Evolutionary conservation across 2,888 invertebrate species (phyloP).

Genomic region (Podotricha telesiphe): DNA sequence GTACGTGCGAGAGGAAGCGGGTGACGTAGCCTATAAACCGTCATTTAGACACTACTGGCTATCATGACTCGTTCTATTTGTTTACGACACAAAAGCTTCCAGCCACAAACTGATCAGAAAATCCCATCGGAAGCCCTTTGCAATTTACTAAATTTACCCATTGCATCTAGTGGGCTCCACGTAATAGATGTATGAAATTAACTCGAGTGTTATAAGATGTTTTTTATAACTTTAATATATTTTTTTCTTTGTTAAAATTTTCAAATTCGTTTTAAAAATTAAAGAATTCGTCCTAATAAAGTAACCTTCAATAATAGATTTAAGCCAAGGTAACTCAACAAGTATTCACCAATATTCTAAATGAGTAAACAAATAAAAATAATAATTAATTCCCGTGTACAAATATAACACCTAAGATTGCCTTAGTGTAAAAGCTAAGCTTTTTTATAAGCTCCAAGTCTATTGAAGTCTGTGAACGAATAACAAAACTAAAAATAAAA

Average conservation of each 20-base stretch:
- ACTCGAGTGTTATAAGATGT: too few species aligned
- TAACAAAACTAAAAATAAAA: neutral
- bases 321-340: too few species aligned
- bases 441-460: neutral
- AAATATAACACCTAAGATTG: neutral
- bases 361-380: too few species aligned
- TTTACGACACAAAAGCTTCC: constrained; percentile 60
- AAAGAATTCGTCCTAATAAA: too few species aligned
- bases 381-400: too few species aligned
- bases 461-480: neutral
- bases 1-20: constrained; percentile 79
- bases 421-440: neutral
- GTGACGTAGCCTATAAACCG: constrained; percentile 74
- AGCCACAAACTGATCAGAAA: constrained; percentile 41
- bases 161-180: neutral
- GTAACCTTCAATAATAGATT: too few species aligned
- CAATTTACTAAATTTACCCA: neutral
- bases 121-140: constrained; percentile 21
- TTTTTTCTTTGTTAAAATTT: too few species aligned
- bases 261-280: too few species aligned
- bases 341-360: too few species aligned
- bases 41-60: constrained; percentile 71
- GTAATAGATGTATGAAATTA: neutral
- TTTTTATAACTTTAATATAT: too few species aligned
- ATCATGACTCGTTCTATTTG: constrained; percentile 67